Evolutionary conservation across 2,797 vertebrate genomes (phyloP).

Genomic region (Columba guinea): DNA sequence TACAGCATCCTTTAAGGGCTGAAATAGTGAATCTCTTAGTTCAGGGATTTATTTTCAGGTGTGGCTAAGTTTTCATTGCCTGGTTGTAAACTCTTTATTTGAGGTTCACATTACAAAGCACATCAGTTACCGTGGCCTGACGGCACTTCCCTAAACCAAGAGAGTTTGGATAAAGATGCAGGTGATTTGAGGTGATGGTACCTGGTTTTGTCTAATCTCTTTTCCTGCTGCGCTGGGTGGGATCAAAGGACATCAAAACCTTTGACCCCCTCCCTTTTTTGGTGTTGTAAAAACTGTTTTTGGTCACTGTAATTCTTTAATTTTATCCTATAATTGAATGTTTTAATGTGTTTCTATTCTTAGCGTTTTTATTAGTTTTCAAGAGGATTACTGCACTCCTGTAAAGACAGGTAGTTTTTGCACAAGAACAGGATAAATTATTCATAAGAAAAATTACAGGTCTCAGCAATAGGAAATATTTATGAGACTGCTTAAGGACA

Average conservation of each 20-base stretch:
- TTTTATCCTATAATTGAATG: conserved; percentile 9
- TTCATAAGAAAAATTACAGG: conserved; percentile 38
- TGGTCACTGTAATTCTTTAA: background rate
- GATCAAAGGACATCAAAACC: conserved; percentile 1
- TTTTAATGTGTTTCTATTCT: conserved; percentile 2
- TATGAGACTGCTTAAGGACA: conserved; percentile 34
- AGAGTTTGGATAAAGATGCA: background rate
- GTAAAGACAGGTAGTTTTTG: conserved; percentile 29
- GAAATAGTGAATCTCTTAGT: background rate
- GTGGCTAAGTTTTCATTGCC: background rate
- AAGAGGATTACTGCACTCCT: conserved; percentile 4
- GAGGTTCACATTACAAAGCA: background rate
- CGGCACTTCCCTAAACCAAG: background rate
- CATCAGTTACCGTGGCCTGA: background rate
- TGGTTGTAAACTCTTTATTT: background rate
- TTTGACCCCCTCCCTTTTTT: background rate
- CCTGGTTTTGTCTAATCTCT: background rate
- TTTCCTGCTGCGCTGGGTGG: background rate
- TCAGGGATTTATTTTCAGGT: background rate
- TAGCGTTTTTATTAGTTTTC: conserved; percentile 45
- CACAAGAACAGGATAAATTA: conserved; percentile 17
- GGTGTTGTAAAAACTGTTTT: background rate
- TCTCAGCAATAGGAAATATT: conserved; percentile 43
- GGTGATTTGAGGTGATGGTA: background rate
- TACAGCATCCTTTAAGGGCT: background rate